Base-by-base conservation (phyloP, 2,888 invertebrate genomes). In the Temnothorax rugatulus region DNA sequence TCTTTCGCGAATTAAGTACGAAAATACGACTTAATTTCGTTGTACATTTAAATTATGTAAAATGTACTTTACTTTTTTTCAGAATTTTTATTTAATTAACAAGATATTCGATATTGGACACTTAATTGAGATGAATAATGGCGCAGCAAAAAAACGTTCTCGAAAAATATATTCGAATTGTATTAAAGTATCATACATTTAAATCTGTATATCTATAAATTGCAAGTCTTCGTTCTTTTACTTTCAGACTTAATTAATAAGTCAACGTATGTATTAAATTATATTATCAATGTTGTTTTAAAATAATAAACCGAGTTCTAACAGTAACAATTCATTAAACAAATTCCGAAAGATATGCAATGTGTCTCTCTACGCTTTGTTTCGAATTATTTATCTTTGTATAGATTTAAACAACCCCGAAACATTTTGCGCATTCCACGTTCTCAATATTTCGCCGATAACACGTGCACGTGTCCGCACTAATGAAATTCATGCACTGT, bases 401-500 rank as follows among this genome's bases (percentile, higher is more conserved):
- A 18, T 9, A 25, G 18, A 47, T 69, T 18, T 50, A 69, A 69
- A 50, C 59, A 71, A 38, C 34, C 25, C 47, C 59, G 8, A 66
- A 71, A 59, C 47, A 61, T 69, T 77, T 77, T 44, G 50, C 29
- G 57, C 44, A 68, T 79, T 59, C 21, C 44, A 44, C 15, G 21
- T 11, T 44, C 8, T 68, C 79, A 21, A 71, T 66, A 11, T 50
- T 38, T 52, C 47, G 34, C 34, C 21, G 44, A 76, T 76, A 83
- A 29, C n/a, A 34, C 59, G 71, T 59, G 25, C 52, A 82, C 73
- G 73, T 52, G 68, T 83, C 68, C 83, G 74, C 83, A 71, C 74
- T 82, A 50, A 86, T 84, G 74, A 85, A 82, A 88, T 85, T 87
- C 89, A 83, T 87, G 77, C 61, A 89, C 59, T 84, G 82, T 86